Conservation (phyloP, 1,140 invertebrate genomes). For the Sweltsa coloradensis region DNA sequence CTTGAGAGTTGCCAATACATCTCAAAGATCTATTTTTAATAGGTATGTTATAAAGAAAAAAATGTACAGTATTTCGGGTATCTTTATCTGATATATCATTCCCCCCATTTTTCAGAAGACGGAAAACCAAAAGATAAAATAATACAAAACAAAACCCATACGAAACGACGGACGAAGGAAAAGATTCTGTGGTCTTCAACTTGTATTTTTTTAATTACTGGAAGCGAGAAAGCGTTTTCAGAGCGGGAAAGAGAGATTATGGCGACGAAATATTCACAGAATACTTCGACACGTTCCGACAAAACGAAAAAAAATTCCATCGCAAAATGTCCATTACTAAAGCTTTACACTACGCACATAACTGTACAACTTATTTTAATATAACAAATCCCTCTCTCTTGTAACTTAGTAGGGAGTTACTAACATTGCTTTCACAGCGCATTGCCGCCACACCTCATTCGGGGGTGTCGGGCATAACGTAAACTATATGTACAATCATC, state of each 20-base stretch:
- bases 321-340: slow-evolving; percentile 8
- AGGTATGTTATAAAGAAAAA: too few species aligned
- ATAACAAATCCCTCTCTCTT: background rate
- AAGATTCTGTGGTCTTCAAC: too few species aligned
- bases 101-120: too few species aligned
- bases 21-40: too few species aligned
- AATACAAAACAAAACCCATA: too few species aligned
- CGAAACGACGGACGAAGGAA: too few species aligned
- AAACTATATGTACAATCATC: background rate
- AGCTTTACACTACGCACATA: slow-evolving; percentile 11
- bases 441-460: background rate
- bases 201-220: too few species aligned
- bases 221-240: slow-evolving; percentile 12
- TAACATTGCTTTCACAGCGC: background rate
- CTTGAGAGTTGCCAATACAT: too few species aligned
- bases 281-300: slow-evolving; percentile 12
- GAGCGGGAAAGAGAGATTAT: slow-evolving; percentile 1
- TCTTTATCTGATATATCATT: too few species aligned
- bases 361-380: background rate
- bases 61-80: too few species aligned
- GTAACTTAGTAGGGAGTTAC: background rate
- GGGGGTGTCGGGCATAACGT: too few species aligned
- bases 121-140: too few species aligned
- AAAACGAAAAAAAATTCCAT: slow-evolving; percentile 1
- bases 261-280: slow-evolving; percentile 12